These are phyloP conservation scores for Pipistrellus kuhlii DNA, from an alignment of 2,797 vertebrate genomes.

Conservation along the genomic window DNA sequence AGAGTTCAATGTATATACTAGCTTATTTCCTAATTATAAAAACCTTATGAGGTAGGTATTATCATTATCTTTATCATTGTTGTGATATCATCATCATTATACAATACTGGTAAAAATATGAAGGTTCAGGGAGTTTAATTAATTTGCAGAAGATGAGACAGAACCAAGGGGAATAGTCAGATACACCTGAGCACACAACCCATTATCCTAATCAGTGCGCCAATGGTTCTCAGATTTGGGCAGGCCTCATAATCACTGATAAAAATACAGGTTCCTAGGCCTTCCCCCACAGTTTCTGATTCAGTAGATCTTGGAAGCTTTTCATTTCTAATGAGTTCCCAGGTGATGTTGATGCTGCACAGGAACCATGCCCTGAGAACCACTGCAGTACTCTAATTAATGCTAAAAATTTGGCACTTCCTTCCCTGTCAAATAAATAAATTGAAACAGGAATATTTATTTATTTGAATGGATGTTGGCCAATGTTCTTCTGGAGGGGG, in stretches of 20 bases:
- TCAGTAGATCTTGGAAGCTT: neutral
- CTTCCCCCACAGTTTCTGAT: neutral
- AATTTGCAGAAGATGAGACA: constrained; percentile 18
- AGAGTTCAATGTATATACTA: neutral
- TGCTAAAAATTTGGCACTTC: neutral
- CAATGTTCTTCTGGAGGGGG: neutral
- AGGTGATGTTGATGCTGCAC: neutral
- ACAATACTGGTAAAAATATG: neutral
- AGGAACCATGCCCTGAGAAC: neutral
- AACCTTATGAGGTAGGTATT: neutral
- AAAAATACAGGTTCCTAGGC: neutral
- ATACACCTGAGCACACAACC: neutral
- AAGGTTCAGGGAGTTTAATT: neutral
- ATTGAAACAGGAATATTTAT: constrained; percentile 8
- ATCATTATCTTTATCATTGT: neutral
- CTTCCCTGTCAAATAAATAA: constrained; percentile 8
- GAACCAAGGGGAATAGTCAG: neutral
- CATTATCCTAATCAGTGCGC: neutral
- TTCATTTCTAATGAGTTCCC: neutral
- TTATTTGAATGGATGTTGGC: neutral
- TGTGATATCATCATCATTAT: neutral
- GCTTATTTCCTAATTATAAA: constrained; percentile 47
- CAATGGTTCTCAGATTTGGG: neutral
- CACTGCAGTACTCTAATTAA: neutral
- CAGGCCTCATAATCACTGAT: constrained; percentile 15